A percentile compares a stretch with the other conserved stretches of the same genome.
These are phyloP conservation scores for Eupithecia centaureata DNA, from an alignment of 2,888 invertebrate species.

Conservation along the genomic window DNA sequence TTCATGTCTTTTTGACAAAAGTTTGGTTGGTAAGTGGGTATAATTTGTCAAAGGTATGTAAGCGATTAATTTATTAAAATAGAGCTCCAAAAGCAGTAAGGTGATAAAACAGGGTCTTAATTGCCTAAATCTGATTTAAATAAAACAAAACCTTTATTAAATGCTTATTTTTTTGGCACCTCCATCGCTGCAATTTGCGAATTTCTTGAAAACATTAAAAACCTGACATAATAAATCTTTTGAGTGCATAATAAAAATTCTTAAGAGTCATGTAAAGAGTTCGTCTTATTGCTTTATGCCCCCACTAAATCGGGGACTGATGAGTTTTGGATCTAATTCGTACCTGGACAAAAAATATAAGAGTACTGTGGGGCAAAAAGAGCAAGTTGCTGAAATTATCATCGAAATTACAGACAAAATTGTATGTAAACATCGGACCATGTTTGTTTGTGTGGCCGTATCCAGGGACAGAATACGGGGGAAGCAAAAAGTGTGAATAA, in stretches of 20 bases:
- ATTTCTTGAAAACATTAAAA: constrained; percentile 28
- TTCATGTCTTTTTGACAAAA: too few relatives aligned
- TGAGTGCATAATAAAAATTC: constrained; percentile 33
- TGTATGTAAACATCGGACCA: constrained; percentile 47
- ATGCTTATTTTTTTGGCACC: constrained; percentile 11
- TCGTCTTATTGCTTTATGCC: constrained; percentile 35
- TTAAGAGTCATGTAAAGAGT: constrained; percentile 26
- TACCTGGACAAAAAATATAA: constrained; percentile 25
- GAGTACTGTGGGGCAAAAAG: constrained; percentile 27
- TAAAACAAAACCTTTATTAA: background rate
- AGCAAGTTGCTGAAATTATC: constrained; percentile 33
- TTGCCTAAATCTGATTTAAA: background rate
- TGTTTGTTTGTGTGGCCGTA: constrained; percentile 45
- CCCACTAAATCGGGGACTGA: constrained; percentile 33
- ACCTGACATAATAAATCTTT: constrained; percentile 26
- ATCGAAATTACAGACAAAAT: constrained; percentile 38
- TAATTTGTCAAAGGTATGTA: background rate
- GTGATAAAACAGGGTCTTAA: background rate
- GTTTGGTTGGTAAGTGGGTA: too few relatives aligned
- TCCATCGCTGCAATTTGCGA: background rate
- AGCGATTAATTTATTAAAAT: background rate
- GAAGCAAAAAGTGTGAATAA: background rate
- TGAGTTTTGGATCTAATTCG: constrained; percentile 36
- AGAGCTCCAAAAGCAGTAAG: background rate
- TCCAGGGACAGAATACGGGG: constrained; percentile 12